Evolutionary conservation across 2,888 invertebrate genomes (phyloP).

Genomic region (Sturmia bella): DNA sequence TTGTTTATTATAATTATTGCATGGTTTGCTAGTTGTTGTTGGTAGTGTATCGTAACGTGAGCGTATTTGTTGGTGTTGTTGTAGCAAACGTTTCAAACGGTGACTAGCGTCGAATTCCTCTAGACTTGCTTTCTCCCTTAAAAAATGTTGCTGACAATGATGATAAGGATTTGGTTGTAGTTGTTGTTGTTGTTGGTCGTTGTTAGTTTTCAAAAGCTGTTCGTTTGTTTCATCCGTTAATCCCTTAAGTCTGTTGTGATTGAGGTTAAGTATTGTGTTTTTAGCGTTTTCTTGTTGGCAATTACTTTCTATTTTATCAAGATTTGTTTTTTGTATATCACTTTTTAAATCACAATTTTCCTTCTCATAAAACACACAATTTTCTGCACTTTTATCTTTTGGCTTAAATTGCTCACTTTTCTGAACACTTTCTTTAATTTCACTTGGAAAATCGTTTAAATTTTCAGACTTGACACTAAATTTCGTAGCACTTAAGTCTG

Average conservation of each 20-base stretch:
- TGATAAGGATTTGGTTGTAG: background rate
- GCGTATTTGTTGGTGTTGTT: slow-evolving; percentile 73
- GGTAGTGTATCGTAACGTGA: slow-evolving; percentile 62
- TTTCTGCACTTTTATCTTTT: slow-evolving; percentile 4
- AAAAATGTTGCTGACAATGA: slow-evolving; percentile 7
- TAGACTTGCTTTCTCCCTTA: slow-evolving; percentile 49
- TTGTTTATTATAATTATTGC: slow-evolving; percentile 58
- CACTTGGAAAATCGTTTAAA: slow-evolving; percentile 5
- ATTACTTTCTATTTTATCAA: slow-evolving; percentile 53
- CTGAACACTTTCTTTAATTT: slow-evolving; percentile 7
- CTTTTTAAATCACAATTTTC: slow-evolving; percentile 18
- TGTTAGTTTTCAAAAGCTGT: background rate
- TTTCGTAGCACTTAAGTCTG: background rate
- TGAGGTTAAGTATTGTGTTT: slow-evolving; percentile 58
- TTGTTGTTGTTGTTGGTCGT: slow-evolving; percentile 1
- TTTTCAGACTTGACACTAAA: no score
- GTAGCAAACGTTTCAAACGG: slow-evolving; percentile 83
- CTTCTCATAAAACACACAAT: background rate
- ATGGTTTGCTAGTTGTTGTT: slow-evolving; percentile 43
- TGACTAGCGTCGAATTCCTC: slow-evolving; percentile 82
- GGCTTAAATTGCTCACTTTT: background rate
- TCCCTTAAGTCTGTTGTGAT: slow-evolving; percentile 41
- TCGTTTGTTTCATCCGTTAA: slow-evolving; percentile 45
- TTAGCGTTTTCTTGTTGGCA: slow-evolving; percentile 40
- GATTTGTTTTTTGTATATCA: slow-evolving; percentile 44